Conservation (phyloP, 2,888 invertebrate species). For the Caenorhabditis sinica region DNA sequence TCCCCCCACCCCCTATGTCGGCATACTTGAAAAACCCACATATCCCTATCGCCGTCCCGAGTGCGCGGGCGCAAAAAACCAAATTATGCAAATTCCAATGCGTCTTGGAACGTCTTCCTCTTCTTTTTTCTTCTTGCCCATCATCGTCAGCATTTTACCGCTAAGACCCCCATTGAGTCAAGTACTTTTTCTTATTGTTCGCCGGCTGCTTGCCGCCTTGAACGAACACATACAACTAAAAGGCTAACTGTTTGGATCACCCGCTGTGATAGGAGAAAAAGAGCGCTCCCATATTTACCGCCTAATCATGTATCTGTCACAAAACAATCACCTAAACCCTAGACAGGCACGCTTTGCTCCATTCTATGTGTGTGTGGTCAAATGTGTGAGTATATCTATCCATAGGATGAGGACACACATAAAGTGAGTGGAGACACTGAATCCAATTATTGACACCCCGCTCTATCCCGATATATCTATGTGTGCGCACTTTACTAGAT, state of each 20-base stretch:
- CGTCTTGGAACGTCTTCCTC: slow-evolving; percentile 5
- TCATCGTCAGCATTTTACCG: slow-evolving; percentile 19
- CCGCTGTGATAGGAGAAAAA: slow-evolving; percentile 29
- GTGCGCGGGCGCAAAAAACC: slow-evolving; percentile 34
- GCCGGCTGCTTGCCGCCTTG: slow-evolving; percentile 26
- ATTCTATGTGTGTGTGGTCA: slow-evolving; percentile 26
- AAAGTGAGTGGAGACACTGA: slow-evolving; percentile 21
- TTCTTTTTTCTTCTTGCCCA: slow-evolving; percentile 24
- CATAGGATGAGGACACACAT: no score
- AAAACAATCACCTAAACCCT: not conserved
- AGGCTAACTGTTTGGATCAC: slow-evolving; percentile 14
- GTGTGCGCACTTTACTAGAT: slow-evolving; percentile 59
- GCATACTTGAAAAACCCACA: slow-evolving; percentile 21
- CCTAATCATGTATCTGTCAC: slow-evolving; percentile 43
- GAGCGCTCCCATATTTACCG: slow-evolving; percentile 55
- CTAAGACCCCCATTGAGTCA: slow-evolving; percentile 57
- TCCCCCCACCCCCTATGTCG: not conserved
- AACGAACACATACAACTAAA: not conserved
- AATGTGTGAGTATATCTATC: slow-evolving; percentile 32
- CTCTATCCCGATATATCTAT: slow-evolving; percentile 8
- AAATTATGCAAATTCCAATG: slow-evolving; percentile 62
- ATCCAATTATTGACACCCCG: slow-evolving; percentile 64
- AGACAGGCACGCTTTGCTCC: slow-evolving; percentile 29
- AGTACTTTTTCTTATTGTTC: slow-evolving; percentile 63
- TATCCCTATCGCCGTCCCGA: not conserved